Base-by-base conservation (phyloP, 2,888 invertebrate genomes). In the Folsomia candida region DNA sequence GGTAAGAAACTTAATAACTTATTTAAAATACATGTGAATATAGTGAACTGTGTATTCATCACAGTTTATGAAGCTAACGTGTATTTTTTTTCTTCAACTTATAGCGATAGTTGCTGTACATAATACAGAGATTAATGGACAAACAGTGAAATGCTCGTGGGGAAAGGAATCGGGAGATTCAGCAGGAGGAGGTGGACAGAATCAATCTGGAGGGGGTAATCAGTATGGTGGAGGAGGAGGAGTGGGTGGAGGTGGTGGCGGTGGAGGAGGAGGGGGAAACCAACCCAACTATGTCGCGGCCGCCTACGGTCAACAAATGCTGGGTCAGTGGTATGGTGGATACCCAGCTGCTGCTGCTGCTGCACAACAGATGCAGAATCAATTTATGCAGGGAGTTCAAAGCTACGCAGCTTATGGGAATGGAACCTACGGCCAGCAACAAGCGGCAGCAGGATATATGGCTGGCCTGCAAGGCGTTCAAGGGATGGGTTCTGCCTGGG, bases 101-200 rank as follows among this genome's bases (percentile, higher is more conserved):
- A n/a, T n/a, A n/a, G n/a, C 98, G 79, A 99, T 99, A 81, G 94
- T 97, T 86, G 91, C 91, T 68, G 91, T 95, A 83, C 95, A 97
- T 85, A 97, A 96, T 82, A 93, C 93, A 80, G 97, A 97, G 84
- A 91, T 99, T 81, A 92, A 92, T 82, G 97, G 97, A 72, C 93
- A 95, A 83, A 89, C 90, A 80, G 96, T 98, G 65, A 97, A 97
- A 86, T 98, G 98, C 86, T 97, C 97, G 85, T 99, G 98, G 99
- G 98, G 99, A 64, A 97, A 97, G 85, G 97, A 97, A 61, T 71
- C 76, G 51, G 76, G 74, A 28, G 77, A 77, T 57, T 71, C 74
- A 58, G 72, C 73, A 6, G 27, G 51, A 3, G 20, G 59, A 18
- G 58, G 51, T 18, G 20, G 22, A 37, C 28, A 47, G 14, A 29